Conservation (phyloP, 1,140 invertebrate genomes). For the Drosophila busckii region DNA sequence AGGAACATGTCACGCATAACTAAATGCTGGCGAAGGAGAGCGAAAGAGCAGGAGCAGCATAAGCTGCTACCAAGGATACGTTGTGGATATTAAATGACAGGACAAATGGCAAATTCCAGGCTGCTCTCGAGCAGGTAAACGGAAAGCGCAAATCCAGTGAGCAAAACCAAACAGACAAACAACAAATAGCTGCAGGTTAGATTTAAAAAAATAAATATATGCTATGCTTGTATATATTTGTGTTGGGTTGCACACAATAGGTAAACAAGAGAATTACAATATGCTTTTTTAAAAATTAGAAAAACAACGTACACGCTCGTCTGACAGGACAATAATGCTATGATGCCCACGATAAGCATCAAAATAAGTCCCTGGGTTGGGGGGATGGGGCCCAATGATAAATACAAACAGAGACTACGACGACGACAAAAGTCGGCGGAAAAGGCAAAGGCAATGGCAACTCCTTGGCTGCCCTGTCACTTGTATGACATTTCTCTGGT, state of each 20-base stretch:
- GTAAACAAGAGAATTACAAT: constrained; percentile 73
- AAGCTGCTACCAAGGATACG: constrained; percentile 63
- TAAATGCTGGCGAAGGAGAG: constrained; percentile 33
- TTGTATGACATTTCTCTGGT: constrained; percentile 36
- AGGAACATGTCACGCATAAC: constrained; percentile 57
- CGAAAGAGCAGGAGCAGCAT: constrained; percentile 30
- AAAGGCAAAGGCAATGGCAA: constrained; percentile 46
- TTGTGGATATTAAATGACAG: constrained; percentile 65
- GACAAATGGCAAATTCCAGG: constrained; percentile 61
- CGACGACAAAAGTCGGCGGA: constrained; percentile 15
- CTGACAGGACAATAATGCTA: constrained; percentile 65
- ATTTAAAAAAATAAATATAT: constrained; percentile 45
- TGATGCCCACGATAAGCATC: constrained; percentile 58
- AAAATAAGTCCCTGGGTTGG: neutral
- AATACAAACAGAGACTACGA: constrained; percentile 34
- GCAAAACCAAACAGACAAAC: constrained; percentile 26
- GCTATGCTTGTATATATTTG: neutral
- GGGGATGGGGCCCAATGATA: constrained; percentile 20
- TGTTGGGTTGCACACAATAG: constrained; percentile 30
- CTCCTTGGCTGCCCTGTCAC: constrained; percentile 34
- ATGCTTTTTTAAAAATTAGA: constrained; percentile 74
- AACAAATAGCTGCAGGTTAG: constrained; percentile 49
- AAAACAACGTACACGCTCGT: constrained; percentile 34
- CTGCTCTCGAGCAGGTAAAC: constrained; percentile 20
- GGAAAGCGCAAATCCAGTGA: constrained; percentile 47